Base-by-base conservation (phyloP, 1,140 invertebrate species). In the Neodiprion fabricii region DNA sequence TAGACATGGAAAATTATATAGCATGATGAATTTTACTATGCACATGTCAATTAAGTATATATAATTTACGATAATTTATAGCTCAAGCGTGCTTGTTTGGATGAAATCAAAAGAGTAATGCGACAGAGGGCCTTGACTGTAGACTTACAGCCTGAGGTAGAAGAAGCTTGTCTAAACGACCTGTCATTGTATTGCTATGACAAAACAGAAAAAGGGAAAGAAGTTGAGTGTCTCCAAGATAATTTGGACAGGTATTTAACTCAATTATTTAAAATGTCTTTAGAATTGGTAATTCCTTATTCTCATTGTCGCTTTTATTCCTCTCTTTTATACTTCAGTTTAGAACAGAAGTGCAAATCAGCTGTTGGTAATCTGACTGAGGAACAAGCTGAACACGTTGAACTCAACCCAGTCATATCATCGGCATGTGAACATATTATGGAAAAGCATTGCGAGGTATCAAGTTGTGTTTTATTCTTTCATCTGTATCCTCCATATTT, bases 91-190 rank as follows among this genome's bases (percentile, higher is more conserved):
- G 89, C 90, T 48, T 95, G 94, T 86, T 90, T 92, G 73, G 91
- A 93, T 76, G 95, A 99, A 89, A 93, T 99, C 0, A 92, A 93
- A 85, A 89, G 97, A 80, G 95, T 98, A 0, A 98, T 99, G 96
- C 90, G 96, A 73, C 95, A 97, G 82, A 89, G 98, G 77, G 97
- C 98, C 4, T 90, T 96, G 0, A 96, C 94, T 81, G 97, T 99
- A 5, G 95, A 99, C 84, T 90, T 99, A 8, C 93, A 97, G 78
- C 98, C 98, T 9, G 95, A 98, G 88, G 94, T 99, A 74, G 97
- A 99, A 89, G 93, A 95, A 81, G 90, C 90, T 61, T 99, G 98
- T 84, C 87, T 99, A 1, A 91, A 92, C 76, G 96, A 99, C 82
- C 89, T 99, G 3, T 93, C 95, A 0, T 90, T 90, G 72, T 91